phyloP scores from a whole-genome alignment of 2,797 vertebrate species.

The Anolis apletophallus region DNA sequence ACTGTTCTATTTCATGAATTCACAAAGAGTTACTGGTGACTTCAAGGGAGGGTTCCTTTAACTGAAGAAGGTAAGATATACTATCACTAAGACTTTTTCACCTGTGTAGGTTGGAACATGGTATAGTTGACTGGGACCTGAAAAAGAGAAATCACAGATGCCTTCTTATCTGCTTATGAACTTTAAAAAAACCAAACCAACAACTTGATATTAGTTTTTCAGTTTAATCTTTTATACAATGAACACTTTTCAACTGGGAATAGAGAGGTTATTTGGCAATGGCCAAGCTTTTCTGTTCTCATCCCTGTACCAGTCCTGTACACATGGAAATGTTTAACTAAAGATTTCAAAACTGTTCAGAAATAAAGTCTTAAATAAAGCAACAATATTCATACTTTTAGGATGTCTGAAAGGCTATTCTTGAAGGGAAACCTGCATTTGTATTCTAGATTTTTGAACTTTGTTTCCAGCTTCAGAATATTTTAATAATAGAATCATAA shows the following conservation, averaged over 20 bases:
- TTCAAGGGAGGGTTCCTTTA: background rate
- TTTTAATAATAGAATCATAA: background rate
- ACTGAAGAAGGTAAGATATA: constrained; percentile 18
- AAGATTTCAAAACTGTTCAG: background rate
- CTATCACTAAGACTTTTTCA: constrained; percentile 45
- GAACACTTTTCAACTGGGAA: background rate
- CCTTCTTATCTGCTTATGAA: constrained; percentile 5
- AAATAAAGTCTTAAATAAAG: background rate
- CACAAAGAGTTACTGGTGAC: background rate
- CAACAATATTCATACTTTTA: background rate
- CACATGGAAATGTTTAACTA: background rate
- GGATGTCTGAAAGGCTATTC: background rate
- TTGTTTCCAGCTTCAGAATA: background rate
- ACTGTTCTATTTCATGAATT: background rate
- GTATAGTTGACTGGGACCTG: constrained; percentile 58
- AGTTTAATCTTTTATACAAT: constrained; percentile 19
- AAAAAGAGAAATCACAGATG: background rate
- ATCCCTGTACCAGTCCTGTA: background rate
- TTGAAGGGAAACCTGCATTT: background rate
- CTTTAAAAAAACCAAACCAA: constrained; percentile 12
- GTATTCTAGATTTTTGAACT: background rate
- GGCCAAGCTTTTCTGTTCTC: background rate
- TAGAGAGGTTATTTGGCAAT: background rate
- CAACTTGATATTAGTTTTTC: constrained; percentile 14
- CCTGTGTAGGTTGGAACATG: constrained; percentile 51